Evolutionary conservation across 2,797 vertebrate genomes (phyloP).

Genomic region (Octomys mimax): DNA sequence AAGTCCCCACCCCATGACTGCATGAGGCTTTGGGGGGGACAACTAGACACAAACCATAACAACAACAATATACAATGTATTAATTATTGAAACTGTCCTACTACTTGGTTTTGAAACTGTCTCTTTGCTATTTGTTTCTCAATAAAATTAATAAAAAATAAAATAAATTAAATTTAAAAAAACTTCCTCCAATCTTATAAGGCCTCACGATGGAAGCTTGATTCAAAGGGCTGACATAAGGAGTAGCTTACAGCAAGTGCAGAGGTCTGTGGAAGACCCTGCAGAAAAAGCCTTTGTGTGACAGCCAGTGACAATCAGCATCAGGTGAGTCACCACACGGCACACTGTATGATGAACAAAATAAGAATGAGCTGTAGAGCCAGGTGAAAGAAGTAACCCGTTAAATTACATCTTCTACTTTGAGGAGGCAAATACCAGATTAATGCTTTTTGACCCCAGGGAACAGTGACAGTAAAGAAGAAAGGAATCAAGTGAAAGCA

Average conservation of each 20-base stretch:
- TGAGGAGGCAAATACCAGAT: background rate
- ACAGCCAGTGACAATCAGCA: background rate
- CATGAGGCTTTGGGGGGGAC: too few relatives aligned
- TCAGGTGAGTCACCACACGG: background rate
- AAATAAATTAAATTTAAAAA: background rate
- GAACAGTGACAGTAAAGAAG: background rate
- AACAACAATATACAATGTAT: too few relatives aligned
- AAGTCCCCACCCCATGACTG: too few relatives aligned
- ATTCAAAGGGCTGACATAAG: background rate
- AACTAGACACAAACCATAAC: too few relatives aligned
- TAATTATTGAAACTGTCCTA: too few relatives aligned
- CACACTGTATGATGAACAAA: background rate
- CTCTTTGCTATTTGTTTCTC: too few relatives aligned
- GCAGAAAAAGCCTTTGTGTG: background rate
- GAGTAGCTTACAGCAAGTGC: background rate
- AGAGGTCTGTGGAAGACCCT: background rate
- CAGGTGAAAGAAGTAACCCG: slow-evolving; percentile 2
- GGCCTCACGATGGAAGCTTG: background rate
- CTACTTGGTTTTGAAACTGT: too few relatives aligned
- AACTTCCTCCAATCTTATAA: background rate
- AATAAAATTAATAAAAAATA: background rate
- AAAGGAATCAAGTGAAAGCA: background rate
- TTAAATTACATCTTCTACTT: slow-evolving; percentile 1
- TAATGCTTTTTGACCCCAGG: background rate
- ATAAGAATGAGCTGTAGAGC: background rate